These are phyloP conservation scores for Glaucidium brasilianum DNA, from an alignment of 2,113 vertebrate species.

Conservation along the genomic window DNA sequence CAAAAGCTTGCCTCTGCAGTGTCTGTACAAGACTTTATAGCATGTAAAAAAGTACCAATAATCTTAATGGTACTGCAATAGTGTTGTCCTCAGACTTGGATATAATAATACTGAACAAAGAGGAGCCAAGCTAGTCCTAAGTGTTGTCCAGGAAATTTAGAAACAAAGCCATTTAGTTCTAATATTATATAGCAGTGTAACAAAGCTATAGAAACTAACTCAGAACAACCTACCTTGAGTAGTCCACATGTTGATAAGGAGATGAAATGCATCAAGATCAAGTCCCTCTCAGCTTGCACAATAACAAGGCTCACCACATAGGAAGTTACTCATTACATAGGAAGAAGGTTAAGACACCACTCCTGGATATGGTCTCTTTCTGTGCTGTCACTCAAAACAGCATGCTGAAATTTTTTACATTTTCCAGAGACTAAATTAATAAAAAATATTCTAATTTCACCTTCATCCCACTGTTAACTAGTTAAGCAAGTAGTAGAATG, in stretches of 20 bases:
- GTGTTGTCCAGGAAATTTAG: not conserved
- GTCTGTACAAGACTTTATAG: not conserved
- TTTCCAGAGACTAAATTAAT: not conserved
- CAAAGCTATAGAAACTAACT: not conserved
- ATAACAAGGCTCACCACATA: not conserved
- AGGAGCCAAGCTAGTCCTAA: not conserved
- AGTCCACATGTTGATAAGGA: not conserved
- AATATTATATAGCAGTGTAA: not conserved
- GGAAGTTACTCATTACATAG: not conserved
- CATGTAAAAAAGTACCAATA: not conserved
- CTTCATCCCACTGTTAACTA: not conserved
- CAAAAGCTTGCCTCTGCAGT: not conserved
- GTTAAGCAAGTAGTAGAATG: not conserved
- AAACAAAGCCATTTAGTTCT: not conserved
- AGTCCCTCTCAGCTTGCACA: not conserved
- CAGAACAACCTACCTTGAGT: not conserved
- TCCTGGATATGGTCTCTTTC: not conserved
- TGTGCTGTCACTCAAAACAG: not conserved
- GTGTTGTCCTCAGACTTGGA: not conserved
- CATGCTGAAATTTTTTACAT: not conserved
- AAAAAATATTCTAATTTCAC: not conserved
- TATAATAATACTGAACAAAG: not conserved
- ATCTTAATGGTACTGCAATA: not conserved
- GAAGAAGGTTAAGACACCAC: not conserved
- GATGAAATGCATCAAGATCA: not conserved